Base-by-base conservation (phyloP, 2,797 vertebrate genomes). In the Onychomys torridus region DNA sequence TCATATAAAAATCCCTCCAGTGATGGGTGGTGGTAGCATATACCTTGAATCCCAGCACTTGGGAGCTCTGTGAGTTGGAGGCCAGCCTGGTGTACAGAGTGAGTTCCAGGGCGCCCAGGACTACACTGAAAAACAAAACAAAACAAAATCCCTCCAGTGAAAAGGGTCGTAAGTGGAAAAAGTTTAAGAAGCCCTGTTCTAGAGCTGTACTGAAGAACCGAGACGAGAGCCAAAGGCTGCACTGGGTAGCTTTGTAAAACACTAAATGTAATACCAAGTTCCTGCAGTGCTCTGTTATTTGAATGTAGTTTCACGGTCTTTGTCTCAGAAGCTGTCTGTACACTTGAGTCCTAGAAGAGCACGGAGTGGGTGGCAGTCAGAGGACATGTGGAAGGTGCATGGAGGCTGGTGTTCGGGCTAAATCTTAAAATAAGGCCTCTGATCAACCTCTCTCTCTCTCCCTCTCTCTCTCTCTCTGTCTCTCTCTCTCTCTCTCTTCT, bases 261-360 rank as follows among this genome's bases (percentile, higher is more conserved):
- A 69, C 25, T 37, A 63, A 69, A 13, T 79, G 11, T 59, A 92
- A 92, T 65, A 89, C 4, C 32, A 25, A 92, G 37, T 16, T 95
- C 32, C 91, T 79, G 93, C 79, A 73, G 76, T 55, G 49, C 17
- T 79, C 13, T 46, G 10, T 89, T 93, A 94, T 89, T 96, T 95
- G 69, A 95, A 86, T 69, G 19, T 11, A 93, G 93, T 86, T 93
- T 37, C 29, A 49, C 89, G 37, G 23, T 78, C 32, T 92, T 82
- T 83, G 12, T 95, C 13, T n/a, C n/a, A n/a, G 78, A 93, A 94
- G 40, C n/a, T 91, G 13, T 55, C n/a, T n/a, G n/a, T n/a, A 90
- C 2, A 77, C n/a, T 67, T 89, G 73, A 85, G 75, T 59, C 67
- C 43, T 71, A 82, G 71, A 89, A 67, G 6, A 95, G 49, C 27